Evolutionary conservation across 2,797 vertebrate genomes (phyloP), one percentile per base, ranked within the genome.

Genomic region (Chloroceryle inda): DNA sequence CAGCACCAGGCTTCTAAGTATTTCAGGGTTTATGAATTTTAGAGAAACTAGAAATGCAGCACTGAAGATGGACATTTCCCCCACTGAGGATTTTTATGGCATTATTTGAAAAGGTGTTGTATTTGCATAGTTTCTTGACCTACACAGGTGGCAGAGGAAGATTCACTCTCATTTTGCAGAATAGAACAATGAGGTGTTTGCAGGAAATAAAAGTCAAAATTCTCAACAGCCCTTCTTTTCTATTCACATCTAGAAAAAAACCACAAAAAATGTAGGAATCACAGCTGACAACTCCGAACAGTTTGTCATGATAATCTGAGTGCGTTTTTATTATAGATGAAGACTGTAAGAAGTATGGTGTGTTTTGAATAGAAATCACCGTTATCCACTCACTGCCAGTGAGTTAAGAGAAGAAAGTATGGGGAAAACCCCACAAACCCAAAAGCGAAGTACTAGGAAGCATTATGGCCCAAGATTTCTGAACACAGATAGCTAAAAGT

Each of bases 111-210:
- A 82, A 93, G 42, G 44, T 55, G 45, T 88, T 58, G 84, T 24
- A 12, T 92, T 95, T 88, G 61, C 16, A 6, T 27, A 42, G 72
- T 85, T 91, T 85, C 72, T 91, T 88, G 85, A 94, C 85, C 76
- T 91, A 72, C n/a, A 29, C 22, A 89, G 82, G 37, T 77, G 53
- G n/a, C 53, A 94, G 64, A 77, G 52, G 45, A 91, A 89, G 50
- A 88, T 83, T 80, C 52, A 56, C 8, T 55, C 2, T 35, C 40
- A 83, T 80, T 95, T 89, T 74, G 64, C 44, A 80, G 67, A 31
- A 42, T 72, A 23, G 74, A 62, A 77, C 91, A 89, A 74, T 61
- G 37, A 94, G 26, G 31, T 33, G 35, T 68, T 38, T 64, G 33
- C 53, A 59, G 42, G 66, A 91, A 83, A 78, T 77, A 38, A 77